phyloP scores from a whole-genome alignment of 2,797 vertebrate genomes.

The Aldrovandia affinis region DNA sequence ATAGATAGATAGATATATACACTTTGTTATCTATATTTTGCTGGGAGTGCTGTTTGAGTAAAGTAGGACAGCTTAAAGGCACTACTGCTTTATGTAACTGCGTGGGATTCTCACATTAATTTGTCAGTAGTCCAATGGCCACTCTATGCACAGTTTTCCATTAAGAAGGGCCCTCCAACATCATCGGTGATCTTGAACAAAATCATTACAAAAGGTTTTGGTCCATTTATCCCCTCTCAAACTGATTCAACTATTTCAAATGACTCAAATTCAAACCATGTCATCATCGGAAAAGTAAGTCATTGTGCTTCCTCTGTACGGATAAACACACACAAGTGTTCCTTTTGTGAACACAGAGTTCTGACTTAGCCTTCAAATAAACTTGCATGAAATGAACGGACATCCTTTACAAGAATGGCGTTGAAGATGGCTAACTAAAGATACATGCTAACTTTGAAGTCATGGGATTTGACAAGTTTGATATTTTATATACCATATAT shows the following conservation, averaged over 20 bases:
- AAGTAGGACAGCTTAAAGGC: background rate
- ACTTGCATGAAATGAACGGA: background rate
- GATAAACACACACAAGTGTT: background rate
- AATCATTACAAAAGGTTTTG: background rate
- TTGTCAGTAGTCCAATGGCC: background rate
- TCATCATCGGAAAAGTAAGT: background rate
- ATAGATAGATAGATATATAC: no score
- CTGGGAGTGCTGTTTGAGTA: background rate
- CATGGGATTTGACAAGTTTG: background rate
- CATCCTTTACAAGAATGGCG: background rate
- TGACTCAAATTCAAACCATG: background rate
- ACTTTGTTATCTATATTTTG: background rate
- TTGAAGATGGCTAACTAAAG: background rate
- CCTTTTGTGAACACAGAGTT: background rate
- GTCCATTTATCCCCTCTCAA: conserved; percentile 2
- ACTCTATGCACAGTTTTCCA: background rate
- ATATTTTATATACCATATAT: no score
- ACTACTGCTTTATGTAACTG: background rate
- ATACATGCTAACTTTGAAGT: background rate
- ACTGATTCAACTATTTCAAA: background rate
- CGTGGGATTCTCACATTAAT: background rate
- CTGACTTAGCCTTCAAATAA: background rate
- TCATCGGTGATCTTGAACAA: background rate
- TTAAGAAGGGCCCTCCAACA: background rate
- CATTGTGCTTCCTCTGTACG: no score